Conservation (phyloP, 2,888 invertebrate species). For the Altica lythri region DNA sequence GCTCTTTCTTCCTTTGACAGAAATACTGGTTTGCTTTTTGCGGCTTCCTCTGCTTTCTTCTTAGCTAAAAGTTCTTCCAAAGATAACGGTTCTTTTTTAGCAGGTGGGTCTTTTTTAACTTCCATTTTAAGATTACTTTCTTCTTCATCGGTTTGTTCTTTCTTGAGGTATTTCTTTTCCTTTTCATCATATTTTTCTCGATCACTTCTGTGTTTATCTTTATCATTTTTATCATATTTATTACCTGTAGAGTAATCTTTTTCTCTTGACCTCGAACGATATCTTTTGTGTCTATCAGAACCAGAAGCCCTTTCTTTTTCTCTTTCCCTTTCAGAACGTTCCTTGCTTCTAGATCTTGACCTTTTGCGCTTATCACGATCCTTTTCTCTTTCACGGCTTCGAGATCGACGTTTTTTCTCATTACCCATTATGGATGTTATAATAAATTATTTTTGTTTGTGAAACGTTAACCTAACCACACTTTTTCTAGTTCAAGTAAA, state of each 20-base stretch:
- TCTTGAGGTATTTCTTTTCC: conserved; percentile 46
- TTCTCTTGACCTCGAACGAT: conserved; percentile 52
- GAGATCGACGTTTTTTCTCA: conserved; percentile 55
- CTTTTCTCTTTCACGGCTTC: conserved; percentile 56
- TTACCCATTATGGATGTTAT: conserved; percentile 47
- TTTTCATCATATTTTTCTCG: conserved; percentile 46
- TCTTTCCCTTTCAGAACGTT: conserved; percentile 38
- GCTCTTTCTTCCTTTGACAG: conserved; percentile 94
- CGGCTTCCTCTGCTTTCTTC: conserved; percentile 95
- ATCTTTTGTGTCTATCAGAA: conserved; percentile 44
- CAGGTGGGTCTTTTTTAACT: conserved; percentile 42
- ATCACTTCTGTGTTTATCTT: conserved; percentile 32
- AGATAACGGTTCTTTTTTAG: conserved; percentile 85
- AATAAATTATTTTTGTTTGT: conserved; percentile 1
- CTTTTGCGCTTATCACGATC: conserved; percentile 49
- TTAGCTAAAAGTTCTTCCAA: conserved; percentile 94
- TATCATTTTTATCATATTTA: conserved; percentile 40
- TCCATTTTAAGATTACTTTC: conserved; percentile 26
- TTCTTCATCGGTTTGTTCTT: conserved; percentile 50
- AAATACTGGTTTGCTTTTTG: conserved; percentile 94
- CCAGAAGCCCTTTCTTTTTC: conserved; percentile 34
- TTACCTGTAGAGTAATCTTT: conserved; percentile 35
- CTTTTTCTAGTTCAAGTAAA: no score
- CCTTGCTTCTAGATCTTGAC: conserved; percentile 55
- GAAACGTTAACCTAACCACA: no score